A percentile compares a stretch with the other conserved stretches of the same genome.
Evolutionary conservation across 2,797 vertebrate species (phyloP).

Genomic region (Falco berigora): DNA sequence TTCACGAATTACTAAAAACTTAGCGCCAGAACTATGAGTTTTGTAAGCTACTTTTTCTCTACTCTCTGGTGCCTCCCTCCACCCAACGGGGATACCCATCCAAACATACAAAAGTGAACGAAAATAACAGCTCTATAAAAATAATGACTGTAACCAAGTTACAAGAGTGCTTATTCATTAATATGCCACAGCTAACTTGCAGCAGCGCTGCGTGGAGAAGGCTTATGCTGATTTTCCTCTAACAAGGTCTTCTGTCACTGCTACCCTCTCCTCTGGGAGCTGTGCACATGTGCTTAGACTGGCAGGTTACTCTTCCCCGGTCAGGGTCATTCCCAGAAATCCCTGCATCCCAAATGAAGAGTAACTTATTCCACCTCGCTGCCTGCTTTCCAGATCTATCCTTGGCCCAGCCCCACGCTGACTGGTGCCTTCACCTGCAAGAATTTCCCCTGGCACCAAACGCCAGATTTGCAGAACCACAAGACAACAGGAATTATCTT

Average conservation of each 20-base stretch:
- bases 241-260: slow-evolving; percentile 2
- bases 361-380: neutral
- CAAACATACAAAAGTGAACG: neutral
- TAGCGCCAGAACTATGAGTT: neutral
- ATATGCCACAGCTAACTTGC: slow-evolving; percentile 9
- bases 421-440: neutral
- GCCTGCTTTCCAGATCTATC: neutral
- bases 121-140: neutral
- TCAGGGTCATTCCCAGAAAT: neutral
- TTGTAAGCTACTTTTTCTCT: neutral
- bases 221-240: slow-evolving; percentile 4
- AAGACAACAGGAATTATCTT: neutral
- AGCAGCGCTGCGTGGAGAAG: neutral
- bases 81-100: neutral
- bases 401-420: neutral
- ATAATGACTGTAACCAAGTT: neutral
- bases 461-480: neutral
- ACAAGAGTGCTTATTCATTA: slow-evolving; percentile 2
- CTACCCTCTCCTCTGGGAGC: neutral
- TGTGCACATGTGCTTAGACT: neutral
- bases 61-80: neutral
- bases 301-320: neutral
- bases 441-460: neutral
- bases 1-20: neutral
- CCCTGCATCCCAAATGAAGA: neutral